Percentiles rank a stretch among this genome's conserved stretches.
Conservation (phyloP, 2,888 invertebrate species). For the Tachina lurida region DNA sequence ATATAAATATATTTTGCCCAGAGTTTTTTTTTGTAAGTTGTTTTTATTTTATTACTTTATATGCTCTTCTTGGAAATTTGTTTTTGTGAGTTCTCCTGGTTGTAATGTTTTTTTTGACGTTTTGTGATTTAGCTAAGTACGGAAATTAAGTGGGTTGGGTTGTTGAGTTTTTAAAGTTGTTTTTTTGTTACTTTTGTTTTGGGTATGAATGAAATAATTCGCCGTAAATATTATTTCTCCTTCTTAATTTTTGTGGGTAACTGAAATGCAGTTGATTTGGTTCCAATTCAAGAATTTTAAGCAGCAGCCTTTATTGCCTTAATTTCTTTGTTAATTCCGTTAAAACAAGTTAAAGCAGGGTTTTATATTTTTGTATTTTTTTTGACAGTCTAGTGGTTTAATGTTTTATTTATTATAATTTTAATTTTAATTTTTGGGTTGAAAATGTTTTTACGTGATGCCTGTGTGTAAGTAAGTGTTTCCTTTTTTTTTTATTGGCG, state of each 20-base stretch:
- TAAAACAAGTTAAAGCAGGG: conserved; percentile 55
- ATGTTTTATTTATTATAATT: conserved; percentile 4
- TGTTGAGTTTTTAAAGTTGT: conserved; percentile 27
- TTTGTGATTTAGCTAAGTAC: conserved; percentile 46
- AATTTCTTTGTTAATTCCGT: conserved; percentile 45
- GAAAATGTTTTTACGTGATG: conserved; percentile 25
- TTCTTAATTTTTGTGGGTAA: conserved; percentile 11
- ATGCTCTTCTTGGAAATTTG: conserved; percentile 42
- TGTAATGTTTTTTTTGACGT: conserved; percentile 5
- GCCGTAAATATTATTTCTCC: conserved; percentile 49
- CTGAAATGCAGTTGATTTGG: conserved; percentile 9
- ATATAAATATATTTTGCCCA: conserved; percentile 45
- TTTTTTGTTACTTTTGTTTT: conserved; percentile 17
- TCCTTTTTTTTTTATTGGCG: conserved; percentile 44
- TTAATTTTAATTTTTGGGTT: conserved; percentile 1
- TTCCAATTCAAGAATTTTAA: conserved; percentile 11
- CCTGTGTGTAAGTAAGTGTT: conserved; percentile 64
- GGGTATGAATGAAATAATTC: conserved; percentile 42
- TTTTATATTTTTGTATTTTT: neutral
- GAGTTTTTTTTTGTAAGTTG: conserved; percentile 1
- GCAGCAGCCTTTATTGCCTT: conserved; percentile 41
- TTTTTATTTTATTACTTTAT: conserved; percentile 7
- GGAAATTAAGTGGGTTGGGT: conserved; percentile 57
- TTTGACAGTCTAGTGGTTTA: conserved; percentile 55
- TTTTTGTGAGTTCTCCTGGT: conserved; percentile 31